phyloP scores from a whole-genome alignment of 2,113 vertebrate species.

The Parus major region DNA sequence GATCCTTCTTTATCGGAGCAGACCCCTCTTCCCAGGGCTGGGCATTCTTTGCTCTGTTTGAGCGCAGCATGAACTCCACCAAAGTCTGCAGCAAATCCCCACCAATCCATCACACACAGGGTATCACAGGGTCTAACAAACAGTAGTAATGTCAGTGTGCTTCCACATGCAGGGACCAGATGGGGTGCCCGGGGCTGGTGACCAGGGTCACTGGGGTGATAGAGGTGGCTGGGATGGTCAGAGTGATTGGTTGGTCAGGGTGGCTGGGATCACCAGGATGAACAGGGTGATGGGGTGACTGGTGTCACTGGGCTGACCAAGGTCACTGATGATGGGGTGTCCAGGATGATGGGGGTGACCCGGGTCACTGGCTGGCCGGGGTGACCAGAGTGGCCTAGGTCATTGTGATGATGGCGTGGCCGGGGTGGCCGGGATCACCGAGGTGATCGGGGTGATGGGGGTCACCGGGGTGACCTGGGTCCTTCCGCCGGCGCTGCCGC shows the following conservation, averaged over 20 bases:
- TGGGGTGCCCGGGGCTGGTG: background rate
- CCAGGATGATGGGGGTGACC: background rate
- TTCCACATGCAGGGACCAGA: background rate
- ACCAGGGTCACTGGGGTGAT: background rate
- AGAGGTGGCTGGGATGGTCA: background rate
- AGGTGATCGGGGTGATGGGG: too few species aligned
- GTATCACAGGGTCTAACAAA: background rate
- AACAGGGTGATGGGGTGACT: background rate
- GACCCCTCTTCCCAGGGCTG: background rate
- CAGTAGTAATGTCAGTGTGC: background rate
- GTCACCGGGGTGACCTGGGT: rapidly evolving
- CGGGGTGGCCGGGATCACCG: too few species aligned
- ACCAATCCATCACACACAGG: background rate
- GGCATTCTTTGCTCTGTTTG: background rate
- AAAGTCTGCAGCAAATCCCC: background rate
- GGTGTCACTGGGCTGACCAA: background rate
- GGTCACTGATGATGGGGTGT: background rate
- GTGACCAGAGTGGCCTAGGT: too few species aligned
- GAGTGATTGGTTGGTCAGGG: too few species aligned
- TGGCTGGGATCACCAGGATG: background rate
- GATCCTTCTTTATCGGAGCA: background rate
- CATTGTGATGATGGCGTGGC: background rate
- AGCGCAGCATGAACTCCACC: background rate
- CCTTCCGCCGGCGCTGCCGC: background rate
- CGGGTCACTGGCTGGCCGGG: background rate